A percentile compares a stretch with the other conserved stretches of the same genome.
These are phyloP conservation scores for Lanistes nyassanus DNA, from an alignment of 1,140 invertebrate genomes.

Conservation along the genomic window DNA sequence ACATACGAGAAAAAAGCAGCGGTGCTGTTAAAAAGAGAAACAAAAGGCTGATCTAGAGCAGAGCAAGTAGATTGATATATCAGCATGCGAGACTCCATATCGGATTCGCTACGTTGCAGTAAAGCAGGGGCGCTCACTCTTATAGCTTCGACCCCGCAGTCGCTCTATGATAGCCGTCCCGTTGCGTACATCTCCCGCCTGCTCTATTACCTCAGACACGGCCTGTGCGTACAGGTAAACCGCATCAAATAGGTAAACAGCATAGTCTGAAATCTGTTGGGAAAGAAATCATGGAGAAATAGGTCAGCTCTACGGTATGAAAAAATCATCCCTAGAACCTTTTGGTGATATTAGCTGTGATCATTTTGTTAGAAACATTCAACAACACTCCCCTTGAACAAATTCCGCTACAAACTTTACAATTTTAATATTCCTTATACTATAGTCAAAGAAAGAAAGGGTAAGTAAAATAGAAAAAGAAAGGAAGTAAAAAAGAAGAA, in stretches of 20 bases:
- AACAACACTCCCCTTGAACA: not conserved
- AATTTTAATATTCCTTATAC: not conserved
- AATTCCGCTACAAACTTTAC: not conserved
- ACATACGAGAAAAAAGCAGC: no score
- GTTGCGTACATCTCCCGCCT: conserved; percentile 73
- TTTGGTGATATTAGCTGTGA: not conserved
- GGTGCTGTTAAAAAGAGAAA: no score
- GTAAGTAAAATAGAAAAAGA: not conserved
- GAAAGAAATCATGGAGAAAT: conserved; percentile 42
- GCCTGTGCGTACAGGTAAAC: conserved; percentile 91
- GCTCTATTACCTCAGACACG: conserved; percentile 78
- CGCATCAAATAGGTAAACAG: conserved; percentile 95
- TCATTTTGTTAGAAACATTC: not conserved
- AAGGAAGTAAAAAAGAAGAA: not conserved
- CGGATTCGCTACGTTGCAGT: no score
- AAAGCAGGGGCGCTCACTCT: conserved; percentile 77
- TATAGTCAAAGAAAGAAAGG: not conserved
- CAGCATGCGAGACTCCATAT: no score
- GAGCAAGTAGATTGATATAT: no score
- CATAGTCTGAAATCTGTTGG: conserved; percentile 87
- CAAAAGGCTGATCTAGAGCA: no score
- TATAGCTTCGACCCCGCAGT: conserved; percentile 75
- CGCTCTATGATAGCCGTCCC: conserved; percentile 75
- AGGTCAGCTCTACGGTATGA: no score
- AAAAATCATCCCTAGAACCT: no score